These are phyloP conservation scores for Neosilurus mollespiculum DNA, from an alignment of 2,797 vertebrate genomes.

Conservation along the genomic window DNA sequence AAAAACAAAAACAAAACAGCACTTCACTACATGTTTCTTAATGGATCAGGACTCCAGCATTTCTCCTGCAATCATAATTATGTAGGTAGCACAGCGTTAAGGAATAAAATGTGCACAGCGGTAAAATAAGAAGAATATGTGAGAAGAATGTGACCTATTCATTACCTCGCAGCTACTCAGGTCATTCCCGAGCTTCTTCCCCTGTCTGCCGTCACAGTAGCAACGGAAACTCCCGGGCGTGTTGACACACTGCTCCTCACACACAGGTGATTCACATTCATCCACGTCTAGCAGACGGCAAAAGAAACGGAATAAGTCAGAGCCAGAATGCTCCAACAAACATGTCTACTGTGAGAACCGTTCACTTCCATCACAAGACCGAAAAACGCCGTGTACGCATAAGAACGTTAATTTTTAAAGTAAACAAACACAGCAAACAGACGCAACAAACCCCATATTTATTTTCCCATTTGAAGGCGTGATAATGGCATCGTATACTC, in stretches of 20 bases:
- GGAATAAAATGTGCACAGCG: neutral
- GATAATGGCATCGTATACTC: no score
- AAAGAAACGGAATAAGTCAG: neutral
- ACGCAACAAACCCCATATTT: no score
- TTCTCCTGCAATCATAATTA: neutral
- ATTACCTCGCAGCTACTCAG: constrained; percentile 91
- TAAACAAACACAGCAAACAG: no score
- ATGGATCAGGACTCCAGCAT: neutral
- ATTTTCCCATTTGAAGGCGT: no score
- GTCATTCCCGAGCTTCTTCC: constrained; percentile 83
- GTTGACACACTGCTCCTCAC: constrained; percentile 89
- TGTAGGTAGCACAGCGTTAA: neutral
- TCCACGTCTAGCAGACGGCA: constrained; percentile 79
- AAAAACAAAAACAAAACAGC: neutral
- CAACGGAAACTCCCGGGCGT: constrained; percentile 87
- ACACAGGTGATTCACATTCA: constrained; percentile 84
- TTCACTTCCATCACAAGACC: neutral
- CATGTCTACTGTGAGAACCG: neutral
- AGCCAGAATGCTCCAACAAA: neutral
- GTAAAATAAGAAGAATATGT: neutral
- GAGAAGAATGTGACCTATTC: neutral
- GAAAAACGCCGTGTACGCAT: neutral
- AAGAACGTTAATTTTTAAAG: neutral
- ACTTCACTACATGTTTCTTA: neutral
- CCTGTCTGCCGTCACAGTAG: constrained; percentile 89